A percentile compares a stretch with the other conserved stretches of the same genome.
Evolutionary conservation across 2,888 invertebrate species (phyloP).

Genomic region (Lithosia quadra): DNA sequence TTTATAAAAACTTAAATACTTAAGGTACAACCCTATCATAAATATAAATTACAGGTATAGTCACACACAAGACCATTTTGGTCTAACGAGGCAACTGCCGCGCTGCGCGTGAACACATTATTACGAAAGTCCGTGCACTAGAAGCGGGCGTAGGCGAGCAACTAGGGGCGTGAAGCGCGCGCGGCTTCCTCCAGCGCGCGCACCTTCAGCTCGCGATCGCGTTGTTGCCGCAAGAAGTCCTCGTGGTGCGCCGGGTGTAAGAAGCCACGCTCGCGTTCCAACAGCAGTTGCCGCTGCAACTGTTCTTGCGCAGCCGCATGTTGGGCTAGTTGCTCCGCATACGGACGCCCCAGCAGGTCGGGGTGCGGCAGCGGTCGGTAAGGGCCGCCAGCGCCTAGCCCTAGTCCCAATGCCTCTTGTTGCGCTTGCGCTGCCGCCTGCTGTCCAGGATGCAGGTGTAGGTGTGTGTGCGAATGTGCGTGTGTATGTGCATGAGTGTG

Average conservation of each 20-base stretch:
- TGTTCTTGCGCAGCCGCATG: conserved; percentile 94
- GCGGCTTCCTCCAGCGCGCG: conserved; percentile 95
- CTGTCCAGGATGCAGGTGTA: conserved; percentile 92
- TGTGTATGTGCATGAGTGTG: conserved; percentile 97
- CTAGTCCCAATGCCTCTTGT: conserved; percentile 88
- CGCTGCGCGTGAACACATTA: conserved; percentile 39
- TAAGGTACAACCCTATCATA: conserved; percentile 63
- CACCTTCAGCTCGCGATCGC: conserved; percentile 94
- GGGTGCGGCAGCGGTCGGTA: conserved; percentile 91
- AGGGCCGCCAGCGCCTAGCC: conserved; percentile 77
- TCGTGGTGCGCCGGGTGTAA: conserved; percentile 86
- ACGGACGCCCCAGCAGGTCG: conserved; percentile 92
- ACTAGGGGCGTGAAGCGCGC: conserved; percentile 86
- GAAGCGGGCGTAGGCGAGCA: conserved; percentile 28
- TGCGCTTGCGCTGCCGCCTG: conserved; percentile 88
- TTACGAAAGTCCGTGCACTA: conserved; percentile 19
- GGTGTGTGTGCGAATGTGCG: conserved; percentile 95
- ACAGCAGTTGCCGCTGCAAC: conserved; percentile 93
- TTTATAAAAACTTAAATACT: conserved; percentile 75
- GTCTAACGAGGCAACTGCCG: conserved; percentile 32
- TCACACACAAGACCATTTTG: conserved; percentile 61
- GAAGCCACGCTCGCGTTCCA: conserved; percentile 92
- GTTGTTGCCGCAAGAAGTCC: conserved; percentile 90
- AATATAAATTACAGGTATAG: conserved; percentile 80
- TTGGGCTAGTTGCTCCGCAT: conserved; percentile 93